Evolutionary conservation across 2,797 vertebrate species (phyloP).

Genomic region (Lophius americanus): DNA sequence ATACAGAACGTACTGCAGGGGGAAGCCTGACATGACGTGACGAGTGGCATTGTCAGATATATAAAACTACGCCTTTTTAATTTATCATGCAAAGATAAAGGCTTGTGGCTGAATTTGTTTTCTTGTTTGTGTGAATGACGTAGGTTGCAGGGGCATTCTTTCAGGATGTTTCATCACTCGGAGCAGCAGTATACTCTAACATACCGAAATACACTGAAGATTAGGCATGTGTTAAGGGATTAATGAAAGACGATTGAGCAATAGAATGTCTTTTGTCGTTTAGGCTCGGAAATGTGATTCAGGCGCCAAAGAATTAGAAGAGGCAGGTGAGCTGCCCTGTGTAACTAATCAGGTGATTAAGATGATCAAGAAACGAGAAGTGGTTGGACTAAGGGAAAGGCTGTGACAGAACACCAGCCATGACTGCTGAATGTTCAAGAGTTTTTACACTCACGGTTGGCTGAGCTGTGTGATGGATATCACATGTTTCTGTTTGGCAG

Average conservation of each 20-base stretch:
- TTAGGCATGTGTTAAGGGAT: conserved; percentile 28
- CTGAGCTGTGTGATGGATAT: conserved; percentile 26
- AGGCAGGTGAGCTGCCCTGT: neutral
- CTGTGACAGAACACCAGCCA: neutral
- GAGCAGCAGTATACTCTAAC: conserved; percentile 25
- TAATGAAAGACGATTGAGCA: conserved; percentile 27
- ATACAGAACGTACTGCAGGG: too few relatives aligned
- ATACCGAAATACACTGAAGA: conserved; percentile 28
- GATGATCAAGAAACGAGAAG: conserved; percentile 12
- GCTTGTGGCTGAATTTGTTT: conserved; percentile 25
- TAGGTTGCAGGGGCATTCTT: conserved; percentile 42
- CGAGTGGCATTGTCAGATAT: conserved; percentile 49
- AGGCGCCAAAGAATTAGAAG: neutral
- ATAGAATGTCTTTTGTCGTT: conserved; percentile 29
- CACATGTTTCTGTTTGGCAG: conserved; percentile 16
- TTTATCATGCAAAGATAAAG: conserved; percentile 41
- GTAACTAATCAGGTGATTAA: conserved; percentile 21
- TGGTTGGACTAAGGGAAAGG: conserved; percentile 1
- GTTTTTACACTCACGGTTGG: neutral
- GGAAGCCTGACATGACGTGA: conserved; percentile 42
- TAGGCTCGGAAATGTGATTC: conserved; percentile 1
- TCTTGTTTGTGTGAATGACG: conserved; percentile 20
- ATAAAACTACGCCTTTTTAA: conserved; percentile 40
- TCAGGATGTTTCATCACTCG: conserved; percentile 55
- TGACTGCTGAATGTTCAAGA: neutral